Conservation (phyloP, 2,888 invertebrate genomes). For the Dione vanillae region DNA sequence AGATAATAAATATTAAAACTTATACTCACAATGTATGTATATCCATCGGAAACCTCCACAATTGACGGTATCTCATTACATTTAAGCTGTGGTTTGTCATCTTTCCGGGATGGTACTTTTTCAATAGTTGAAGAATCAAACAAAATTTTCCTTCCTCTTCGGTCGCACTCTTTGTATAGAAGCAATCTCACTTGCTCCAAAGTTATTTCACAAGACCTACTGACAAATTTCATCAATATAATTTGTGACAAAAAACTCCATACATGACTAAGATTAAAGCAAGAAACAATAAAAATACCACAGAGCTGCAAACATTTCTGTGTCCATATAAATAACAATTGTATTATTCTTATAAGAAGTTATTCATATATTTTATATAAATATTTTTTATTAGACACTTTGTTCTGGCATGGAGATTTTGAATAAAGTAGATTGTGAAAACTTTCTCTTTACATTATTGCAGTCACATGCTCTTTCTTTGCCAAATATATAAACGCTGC, state of each 20-base stretch:
- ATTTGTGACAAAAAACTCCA: neutral
- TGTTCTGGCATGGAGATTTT: too few relatives aligned
- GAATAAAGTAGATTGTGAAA: slow-evolving; percentile 48
- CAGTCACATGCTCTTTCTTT: slow-evolving; percentile 28
- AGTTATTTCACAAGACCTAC: slow-evolving; percentile 86
- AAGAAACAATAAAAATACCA: neutral
- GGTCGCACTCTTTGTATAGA: slow-evolving; percentile 94
- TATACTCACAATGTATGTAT: slow-evolving; percentile 86
- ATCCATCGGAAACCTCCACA: slow-evolving; percentile 86
- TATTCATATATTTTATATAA: neutral
- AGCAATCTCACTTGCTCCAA: slow-evolving; percentile 91
- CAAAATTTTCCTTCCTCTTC: slow-evolving; percentile 90
- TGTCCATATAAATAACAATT: neutral
- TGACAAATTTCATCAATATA: slow-evolving; percentile 37
- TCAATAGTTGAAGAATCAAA: slow-evolving; percentile 91
- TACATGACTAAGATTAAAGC: neutral
- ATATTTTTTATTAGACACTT: too few relatives aligned
- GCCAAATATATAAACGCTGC: slow-evolving; percentile 32
- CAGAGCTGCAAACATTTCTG: neutral
- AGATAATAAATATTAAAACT: too few relatives aligned
- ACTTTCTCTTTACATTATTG: slow-evolving; percentile 55
- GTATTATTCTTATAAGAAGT: slow-evolving; percentile 1
- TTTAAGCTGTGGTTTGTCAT: slow-evolving; percentile 67
- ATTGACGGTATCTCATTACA: slow-evolving; percentile 68
- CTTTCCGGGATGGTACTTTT: slow-evolving; percentile 80